Evolutionary conservation across 2,113 vertebrate species (phyloP), one percentile per base, ranked within the genome.

Genomic region (Thunnus thynnus): DNA sequence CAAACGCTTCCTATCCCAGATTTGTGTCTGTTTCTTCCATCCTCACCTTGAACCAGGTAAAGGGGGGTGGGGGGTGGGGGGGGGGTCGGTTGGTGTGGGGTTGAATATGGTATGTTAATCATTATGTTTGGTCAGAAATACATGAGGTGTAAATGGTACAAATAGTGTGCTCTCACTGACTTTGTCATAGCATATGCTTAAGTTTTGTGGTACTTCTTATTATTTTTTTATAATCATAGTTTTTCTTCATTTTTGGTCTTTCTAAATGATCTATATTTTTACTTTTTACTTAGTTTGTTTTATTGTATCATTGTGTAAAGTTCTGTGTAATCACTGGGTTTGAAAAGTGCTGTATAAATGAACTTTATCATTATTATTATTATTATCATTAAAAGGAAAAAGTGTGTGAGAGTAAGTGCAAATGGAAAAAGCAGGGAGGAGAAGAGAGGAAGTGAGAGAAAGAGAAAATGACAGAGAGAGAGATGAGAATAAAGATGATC

Each of bases 401-500:
- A 51, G 25, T 57, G 9, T 2, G 13, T 20, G 36, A 60, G 27
- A 36, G 16, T 14, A 4, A 51, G 58, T 12, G 18, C 0, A 16
- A 67, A 32, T 56, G 18, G 18, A 20, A 57, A 64, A 17, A 41
- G 36, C 36, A 41, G 36, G 36, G 11, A 8, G 60, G 12, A 22
- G 41, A 41, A 51, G n/a, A 70, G 57, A 48, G 14, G 8, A 48
- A n/a, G 17, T 41, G 70, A 56, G 14, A 44, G 36, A 55, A 11
- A 12, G 30, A 65, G 22, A 44, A 61, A 44, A 44, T 14, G 16
- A 65, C 17, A 30, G 50, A 12, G 13, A 62, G 60, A 56, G 60
- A 72, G 56, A 80, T 47, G 64, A 52, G 17, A 47, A 66, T 76
- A 66, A 80, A 80, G 73, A 84, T 82, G 70, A 87, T 88, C 52